These are phyloP conservation scores for Drosophila repletoides DNA, from an alignment of 1,140 invertebrate genomes.

Conservation along the genomic window DNA sequence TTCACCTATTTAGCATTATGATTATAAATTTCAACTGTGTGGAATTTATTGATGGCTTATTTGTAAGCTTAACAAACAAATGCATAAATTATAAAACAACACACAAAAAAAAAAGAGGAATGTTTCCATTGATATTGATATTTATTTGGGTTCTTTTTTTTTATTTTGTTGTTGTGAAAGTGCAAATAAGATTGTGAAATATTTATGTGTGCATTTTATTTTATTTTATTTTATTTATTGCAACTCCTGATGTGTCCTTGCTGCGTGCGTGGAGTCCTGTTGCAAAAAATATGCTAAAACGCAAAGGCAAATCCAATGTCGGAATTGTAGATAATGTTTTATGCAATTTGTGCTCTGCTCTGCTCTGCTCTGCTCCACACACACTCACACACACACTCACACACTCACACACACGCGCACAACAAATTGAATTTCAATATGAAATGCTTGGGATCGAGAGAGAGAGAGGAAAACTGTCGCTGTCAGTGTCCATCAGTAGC, in stretches of 20 bases:
- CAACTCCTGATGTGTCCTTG: constrained; percentile 2
- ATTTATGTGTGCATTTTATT: constrained; percentile 55
- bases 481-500: neutral
- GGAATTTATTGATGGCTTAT: constrained; percentile 24
- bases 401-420: too few species aligned
- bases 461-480: constrained; percentile 20
- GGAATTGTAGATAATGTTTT: constrained; percentile 21
- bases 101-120: constrained; percentile 6
- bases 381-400: too few species aligned
- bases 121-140: constrained; percentile 46
- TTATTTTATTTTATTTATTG: constrained; percentile 72
- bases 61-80: constrained; percentile 25
- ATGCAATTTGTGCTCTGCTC: constrained; percentile 39
- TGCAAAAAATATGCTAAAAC: neutral
- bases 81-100: constrained; percentile 17
- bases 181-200: constrained; percentile 45
- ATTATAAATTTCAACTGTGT: constrained; percentile 2
- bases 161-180: constrained; percentile 6
- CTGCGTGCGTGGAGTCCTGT: too few species aligned
- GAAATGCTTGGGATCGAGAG: constrained; percentile 25
- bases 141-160: neutral
- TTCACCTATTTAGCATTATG: neutral
- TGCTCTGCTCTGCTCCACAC: too few species aligned
- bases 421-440: constrained; percentile 63
- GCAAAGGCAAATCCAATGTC: constrained; percentile 5